Conservation (phyloP, 2,888 invertebrate species). For the Lottia scabra region DNA sequence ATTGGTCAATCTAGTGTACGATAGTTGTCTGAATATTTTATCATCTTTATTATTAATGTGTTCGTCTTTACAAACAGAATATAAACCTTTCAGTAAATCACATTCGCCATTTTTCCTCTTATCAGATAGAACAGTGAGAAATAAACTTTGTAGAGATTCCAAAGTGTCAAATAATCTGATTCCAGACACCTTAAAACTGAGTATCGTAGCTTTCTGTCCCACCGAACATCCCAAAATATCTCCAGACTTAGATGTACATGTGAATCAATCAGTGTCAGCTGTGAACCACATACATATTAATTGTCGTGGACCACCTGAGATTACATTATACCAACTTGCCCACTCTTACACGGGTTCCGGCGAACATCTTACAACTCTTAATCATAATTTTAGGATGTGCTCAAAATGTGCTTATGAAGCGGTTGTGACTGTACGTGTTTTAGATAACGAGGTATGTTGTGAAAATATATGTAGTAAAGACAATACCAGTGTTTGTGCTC, state of each 20-base stretch:
- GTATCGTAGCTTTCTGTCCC: neutral
- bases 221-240: neutral
- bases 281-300: neutral
- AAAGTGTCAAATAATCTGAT: neutral
- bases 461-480: neutral
- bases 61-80: neutral
- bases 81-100: neutral
- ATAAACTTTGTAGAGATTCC: neutral
- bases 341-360: neutral
- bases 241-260: neutral
- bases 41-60: constrained; percentile 1
- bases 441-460: neutral
- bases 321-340: neutral
- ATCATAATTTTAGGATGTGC: neutral
- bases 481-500: neutral
- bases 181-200: neutral
- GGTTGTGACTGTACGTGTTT: neutral
- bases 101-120: neutral
- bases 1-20: neutral
- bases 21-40: neutral
- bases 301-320: neutral
- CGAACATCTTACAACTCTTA: neutral
- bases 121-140: neutral
- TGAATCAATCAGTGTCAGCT: neutral
- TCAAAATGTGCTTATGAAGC: constrained; percentile 1